Conservation (phyloP, 2,888 invertebrate species). For the Rhagium mordax region DNA sequence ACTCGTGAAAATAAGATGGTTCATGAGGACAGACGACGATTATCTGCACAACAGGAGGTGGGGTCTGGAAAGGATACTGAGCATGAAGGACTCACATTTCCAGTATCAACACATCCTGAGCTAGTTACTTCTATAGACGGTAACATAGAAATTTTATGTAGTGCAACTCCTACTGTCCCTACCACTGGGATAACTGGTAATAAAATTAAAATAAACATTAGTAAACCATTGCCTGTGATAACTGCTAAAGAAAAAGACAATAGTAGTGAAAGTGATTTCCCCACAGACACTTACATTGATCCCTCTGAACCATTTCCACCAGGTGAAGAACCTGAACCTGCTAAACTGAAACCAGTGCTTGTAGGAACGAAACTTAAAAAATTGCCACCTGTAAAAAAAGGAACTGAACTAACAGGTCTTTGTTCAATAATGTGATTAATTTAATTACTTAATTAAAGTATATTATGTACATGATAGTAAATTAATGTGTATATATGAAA, state of each 20-base stretch:
- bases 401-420: conserved; percentile 87
- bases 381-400: conserved; percentile 81
- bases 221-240: conserved; percentile 76
- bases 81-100: neutral
- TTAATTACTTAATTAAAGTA: conserved; percentile 23
- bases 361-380: conserved; percentile 79
- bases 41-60: neutral
- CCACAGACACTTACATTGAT: conserved; percentile 56
- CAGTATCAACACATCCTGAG: conserved; percentile 71
- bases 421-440: conserved; percentile 86
- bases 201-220: conserved; percentile 88
- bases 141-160: conserved; percentile 75
- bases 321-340: conserved; percentile 73
- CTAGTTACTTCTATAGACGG: conserved; percentile 83
- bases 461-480: conserved; percentile 41
- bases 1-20: neutral
- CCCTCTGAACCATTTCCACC: conserved; percentile 74
- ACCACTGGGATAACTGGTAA: conserved; percentile 65
- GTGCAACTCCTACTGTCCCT: conserved; percentile 43
- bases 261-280: conserved; percentile 46
- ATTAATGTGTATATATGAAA: neutral
- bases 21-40: neutral
- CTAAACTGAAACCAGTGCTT: conserved; percentile 78
- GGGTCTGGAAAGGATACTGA: neutral
- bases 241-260: conserved; percentile 68